Conservation (phyloP, 2,113 vertebrate species). For the Nothoprocta perdicaria region DNA sequence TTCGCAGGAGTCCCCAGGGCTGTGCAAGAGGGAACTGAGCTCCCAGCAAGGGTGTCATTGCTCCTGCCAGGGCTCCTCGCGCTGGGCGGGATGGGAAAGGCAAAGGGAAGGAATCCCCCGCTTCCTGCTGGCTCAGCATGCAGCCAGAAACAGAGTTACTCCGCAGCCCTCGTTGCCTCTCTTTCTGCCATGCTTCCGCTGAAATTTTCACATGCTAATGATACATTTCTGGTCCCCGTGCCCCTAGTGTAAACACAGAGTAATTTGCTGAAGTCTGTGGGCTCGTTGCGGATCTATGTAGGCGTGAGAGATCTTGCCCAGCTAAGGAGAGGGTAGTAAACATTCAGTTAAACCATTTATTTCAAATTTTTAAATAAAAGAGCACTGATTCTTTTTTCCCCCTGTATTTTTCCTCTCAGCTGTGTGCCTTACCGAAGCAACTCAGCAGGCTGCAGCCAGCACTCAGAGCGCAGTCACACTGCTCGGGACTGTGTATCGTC, state of each 20-base stretch:
- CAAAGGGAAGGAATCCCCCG: neutral
- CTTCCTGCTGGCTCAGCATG: neutral
- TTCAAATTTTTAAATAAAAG: neutral
- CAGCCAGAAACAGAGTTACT: neutral
- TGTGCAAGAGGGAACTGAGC: neutral
- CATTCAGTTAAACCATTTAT: neutral
- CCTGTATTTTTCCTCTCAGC: neutral
- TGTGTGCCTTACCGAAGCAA: neutral
- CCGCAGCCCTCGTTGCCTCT: neutral
- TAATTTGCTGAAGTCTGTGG: accelerated
- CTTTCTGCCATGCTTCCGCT: neutral
- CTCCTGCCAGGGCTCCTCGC: neutral
- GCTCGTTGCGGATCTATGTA: accelerated
- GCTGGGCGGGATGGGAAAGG: accelerated
- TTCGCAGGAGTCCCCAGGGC: neutral
- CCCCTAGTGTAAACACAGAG: neutral
- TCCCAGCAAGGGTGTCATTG: neutral
- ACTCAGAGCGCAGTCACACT: neutral
- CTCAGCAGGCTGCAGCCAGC: neutral
- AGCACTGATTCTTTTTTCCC: accelerated
- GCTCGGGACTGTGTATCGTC: no score
- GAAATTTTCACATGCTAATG: neutral
- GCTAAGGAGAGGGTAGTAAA: neutral
- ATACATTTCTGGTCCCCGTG: neutral
- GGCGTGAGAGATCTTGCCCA: neutral